Percentiles rank a stretch among this genome's conserved stretches.
phyloP scores from a whole-genome alignment of 1,140 invertebrate genomes.

The Metopolophium dirhodum region DNA sequence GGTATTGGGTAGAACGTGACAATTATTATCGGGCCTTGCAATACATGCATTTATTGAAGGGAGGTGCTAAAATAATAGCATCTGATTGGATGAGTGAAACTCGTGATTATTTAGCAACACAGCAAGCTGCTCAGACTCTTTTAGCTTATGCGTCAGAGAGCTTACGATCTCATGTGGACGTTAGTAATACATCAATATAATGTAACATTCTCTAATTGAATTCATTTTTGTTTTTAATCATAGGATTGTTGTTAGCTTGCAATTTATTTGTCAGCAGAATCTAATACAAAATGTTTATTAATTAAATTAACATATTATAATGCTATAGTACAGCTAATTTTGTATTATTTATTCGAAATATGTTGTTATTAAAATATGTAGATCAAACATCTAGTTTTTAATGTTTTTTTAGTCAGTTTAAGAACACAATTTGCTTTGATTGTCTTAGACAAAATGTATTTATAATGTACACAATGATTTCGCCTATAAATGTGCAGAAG shows the following conservation, averaged over 20 bases:
- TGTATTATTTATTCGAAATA: not conserved
- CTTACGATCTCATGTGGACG: not conserved
- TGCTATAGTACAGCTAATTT: not conserved
- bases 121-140: constrained; percentile 85
- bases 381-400: not conserved
- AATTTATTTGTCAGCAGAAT: constrained; percentile 25
- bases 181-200: constrained; percentile 20
- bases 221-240: constrained; percentile 26
- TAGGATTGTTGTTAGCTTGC: constrained; percentile 1
- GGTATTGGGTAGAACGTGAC: constrained; percentile 84
- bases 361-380: not conserved
- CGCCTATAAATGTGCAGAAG: constrained; percentile 22
- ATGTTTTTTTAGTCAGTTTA: not conserved
- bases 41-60: constrained; percentile 89
- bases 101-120: constrained; percentile 82
- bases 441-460: not conserved
- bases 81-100: constrained; percentile 87
- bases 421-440: not conserved
- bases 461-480: constrained; percentile 30
- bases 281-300: not conserved
- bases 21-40: constrained; percentile 83
- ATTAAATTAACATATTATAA: constrained; percentile 14
- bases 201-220: not conserved
- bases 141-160: constrained; percentile 76
- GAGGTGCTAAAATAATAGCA: constrained; percentile 81